phyloP scores from a whole-genome alignment of 2,888 invertebrate genomes.

The Aphodius granarius region DNA sequence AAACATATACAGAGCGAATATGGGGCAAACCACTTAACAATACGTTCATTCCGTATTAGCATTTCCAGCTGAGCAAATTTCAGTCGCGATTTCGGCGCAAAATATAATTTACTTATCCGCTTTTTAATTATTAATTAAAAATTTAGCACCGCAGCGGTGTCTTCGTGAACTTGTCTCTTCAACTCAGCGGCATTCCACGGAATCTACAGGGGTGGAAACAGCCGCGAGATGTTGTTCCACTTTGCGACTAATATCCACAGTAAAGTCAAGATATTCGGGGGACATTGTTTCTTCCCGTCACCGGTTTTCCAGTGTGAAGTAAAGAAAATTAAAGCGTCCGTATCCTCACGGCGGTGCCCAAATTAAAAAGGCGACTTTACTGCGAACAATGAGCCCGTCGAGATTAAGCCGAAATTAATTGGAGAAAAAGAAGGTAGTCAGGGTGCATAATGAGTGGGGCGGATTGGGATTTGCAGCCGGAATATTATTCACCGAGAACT shows the following conservation, averaged over 20 bases:
- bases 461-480: neutral
- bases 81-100: slow-evolving; percentile 22
- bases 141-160: slow-evolving; percentile 21
- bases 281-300: slow-evolving; percentile 21
- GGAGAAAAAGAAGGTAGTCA: neutral
- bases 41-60: neutral
- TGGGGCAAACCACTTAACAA: too few relatives aligned
- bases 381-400: neutral
- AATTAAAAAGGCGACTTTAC: slow-evolving; percentile 3
- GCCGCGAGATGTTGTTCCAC: neutral
- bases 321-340: slow-evolving; percentile 23
- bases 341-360: neutral
- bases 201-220: neutral
- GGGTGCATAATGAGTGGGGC: neutral
- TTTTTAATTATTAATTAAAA: slow-evolving; percentile 35
- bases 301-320: slow-evolving; percentile 14
- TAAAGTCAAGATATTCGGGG: slow-evolving; percentile 21
- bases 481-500: neutral
- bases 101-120: slow-evolving; percentile 30
- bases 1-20: too few relatives aligned
- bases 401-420: neutral
- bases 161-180: slow-evolving; percentile 12
- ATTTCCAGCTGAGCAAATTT: neutral
- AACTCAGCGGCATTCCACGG: slow-evolving; percentile 9
- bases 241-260: slow-evolving; percentile 18